These are phyloP conservation scores for Tolypeutes matacus DNA, from an alignment of 2,797 vertebrate species.

Conservation along the genomic window DNA sequence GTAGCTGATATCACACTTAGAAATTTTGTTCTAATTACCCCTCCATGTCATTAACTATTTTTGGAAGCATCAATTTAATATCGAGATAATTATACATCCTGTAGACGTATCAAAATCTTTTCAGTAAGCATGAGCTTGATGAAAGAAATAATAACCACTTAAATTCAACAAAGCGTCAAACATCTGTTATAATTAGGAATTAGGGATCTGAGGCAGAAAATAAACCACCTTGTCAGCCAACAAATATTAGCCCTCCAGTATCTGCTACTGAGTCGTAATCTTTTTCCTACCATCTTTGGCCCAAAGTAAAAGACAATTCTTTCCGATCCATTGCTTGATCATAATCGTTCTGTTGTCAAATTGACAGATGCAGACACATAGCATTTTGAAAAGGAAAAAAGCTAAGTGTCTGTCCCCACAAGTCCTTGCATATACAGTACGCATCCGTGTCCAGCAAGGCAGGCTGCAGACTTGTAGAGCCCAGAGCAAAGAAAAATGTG, in stretches of 20 bases:
- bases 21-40: not conserved
- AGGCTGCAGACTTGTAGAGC: not conserved
- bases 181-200: not conserved
- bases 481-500: not conserved
- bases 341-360: too few species aligned
- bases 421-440: not conserved
- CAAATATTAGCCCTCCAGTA: not conserved
- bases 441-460: not conserved
- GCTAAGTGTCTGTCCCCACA: not conserved
- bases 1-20: not conserved
- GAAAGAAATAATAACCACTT: not conserved
- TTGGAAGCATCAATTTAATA: conserved; percentile 5
- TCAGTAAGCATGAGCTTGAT: not conserved
- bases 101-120: not conserved
- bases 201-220: not conserved
- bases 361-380: not conserved
- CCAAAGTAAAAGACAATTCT: not conserved
- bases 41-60: not conserved
- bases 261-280: not conserved
- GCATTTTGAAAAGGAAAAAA: not conserved
- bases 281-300: not conserved
- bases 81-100: not conserved
- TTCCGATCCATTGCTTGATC: not conserved
- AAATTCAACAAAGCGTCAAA: not conserved
- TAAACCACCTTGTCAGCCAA: not conserved